A percentile compares a stretch with the other conserved stretches of the same genome.
phyloP scores from a whole-genome alignment of 2,797 vertebrate genomes.

The Martes flavigula region DNA sequence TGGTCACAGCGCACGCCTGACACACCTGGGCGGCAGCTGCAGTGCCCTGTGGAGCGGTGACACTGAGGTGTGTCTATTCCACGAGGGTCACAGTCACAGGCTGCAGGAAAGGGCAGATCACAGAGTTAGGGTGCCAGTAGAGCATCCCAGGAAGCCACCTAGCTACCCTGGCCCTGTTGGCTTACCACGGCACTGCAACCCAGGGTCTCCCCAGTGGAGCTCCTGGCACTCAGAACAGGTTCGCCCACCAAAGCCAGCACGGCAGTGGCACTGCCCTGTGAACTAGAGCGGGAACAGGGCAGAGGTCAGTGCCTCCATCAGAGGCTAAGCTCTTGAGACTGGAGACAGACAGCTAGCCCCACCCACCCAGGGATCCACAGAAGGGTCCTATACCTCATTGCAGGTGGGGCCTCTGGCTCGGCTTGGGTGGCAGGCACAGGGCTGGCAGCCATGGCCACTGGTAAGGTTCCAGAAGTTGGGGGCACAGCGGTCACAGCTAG shows the following conservation, averaged over 20 bases:
- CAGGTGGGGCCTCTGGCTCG: slow-evolving; percentile 90
- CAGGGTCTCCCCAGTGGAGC: slow-evolving; percentile 95
- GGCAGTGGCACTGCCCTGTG: slow-evolving; percentile 95
- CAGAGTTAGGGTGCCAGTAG: background rate
- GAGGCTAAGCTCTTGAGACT: background rate
- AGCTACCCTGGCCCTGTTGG: accelerated
- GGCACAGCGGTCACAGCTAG: slow-evolving; percentile 93
- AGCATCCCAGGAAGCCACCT: background rate
- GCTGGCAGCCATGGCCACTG: slow-evolving; percentile 90
- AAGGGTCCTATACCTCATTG: slow-evolving; percentile 90
- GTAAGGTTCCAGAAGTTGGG: slow-evolving; percentile 96
- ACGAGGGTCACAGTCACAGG: slow-evolving; percentile 94
- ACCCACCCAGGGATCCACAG: background rate
- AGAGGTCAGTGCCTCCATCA: background rate
- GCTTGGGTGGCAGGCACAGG: slow-evolving; percentile 92
- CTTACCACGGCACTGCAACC: slow-evolving; percentile 92
- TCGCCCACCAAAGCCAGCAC: slow-evolving; percentile 93
- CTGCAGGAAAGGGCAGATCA: slow-evolving; percentile 78
- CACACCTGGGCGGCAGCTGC: slow-evolving; percentile 92
- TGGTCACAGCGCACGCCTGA: slow-evolving; percentile 97
- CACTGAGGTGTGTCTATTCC: slow-evolving; percentile 94
- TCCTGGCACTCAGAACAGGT: slow-evolving; percentile 95
- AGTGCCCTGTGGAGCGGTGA: slow-evolving; percentile 92
- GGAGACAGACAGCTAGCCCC: background rate
- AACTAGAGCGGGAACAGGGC: slow-evolving; percentile 85